phyloP scores from a whole-genome alignment of 2,888 invertebrate genomes.

The Pollenia griseotomentosa region DNA sequence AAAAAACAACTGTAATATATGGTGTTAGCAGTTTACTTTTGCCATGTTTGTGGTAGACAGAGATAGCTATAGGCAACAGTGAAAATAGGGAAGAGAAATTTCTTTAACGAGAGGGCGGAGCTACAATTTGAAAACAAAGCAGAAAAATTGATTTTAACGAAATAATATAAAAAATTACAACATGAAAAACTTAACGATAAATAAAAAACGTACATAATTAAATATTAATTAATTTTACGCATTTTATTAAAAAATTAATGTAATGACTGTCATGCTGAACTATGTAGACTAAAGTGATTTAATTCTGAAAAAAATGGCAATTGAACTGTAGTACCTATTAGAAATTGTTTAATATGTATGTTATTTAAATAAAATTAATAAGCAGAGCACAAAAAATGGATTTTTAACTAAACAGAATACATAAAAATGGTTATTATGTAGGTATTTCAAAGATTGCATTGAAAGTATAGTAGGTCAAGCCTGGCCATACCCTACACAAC shows the following conservation, averaged over 20 bases:
- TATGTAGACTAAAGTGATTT: too few species aligned
- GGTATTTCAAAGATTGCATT: too few species aligned
- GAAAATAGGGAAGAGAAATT: conserved; percentile 36
- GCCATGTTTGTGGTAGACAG: conserved; percentile 1
- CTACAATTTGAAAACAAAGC: conserved; percentile 39
- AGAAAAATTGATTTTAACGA: conserved; percentile 43
- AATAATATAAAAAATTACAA: conserved; percentile 2
- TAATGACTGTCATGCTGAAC: background rate
- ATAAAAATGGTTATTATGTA: too few species aligned
- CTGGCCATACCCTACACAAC: too few species aligned
- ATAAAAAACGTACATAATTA: conserved; percentile 39
- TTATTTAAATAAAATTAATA: too few species aligned
- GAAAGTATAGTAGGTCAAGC: too few species aligned
- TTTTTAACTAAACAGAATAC: too few species aligned
- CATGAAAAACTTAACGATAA: conserved; percentile 25
- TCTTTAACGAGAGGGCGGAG: conserved; percentile 47
- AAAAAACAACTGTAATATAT: conserved; percentile 1
- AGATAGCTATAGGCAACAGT: background rate
- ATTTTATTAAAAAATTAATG: background rate
- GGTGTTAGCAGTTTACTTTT: background rate
- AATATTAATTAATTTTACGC: conserved; percentile 25
- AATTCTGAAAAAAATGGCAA: too few species aligned
- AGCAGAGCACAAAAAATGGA: too few species aligned
- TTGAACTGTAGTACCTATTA: too few species aligned
- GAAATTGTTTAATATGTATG: too few species aligned